Evolutionary conservation across 2,888 invertebrate species (phyloP), one percentile per base, ranked within the genome.

Genomic region (Micoletzkya japonica): DNA sequence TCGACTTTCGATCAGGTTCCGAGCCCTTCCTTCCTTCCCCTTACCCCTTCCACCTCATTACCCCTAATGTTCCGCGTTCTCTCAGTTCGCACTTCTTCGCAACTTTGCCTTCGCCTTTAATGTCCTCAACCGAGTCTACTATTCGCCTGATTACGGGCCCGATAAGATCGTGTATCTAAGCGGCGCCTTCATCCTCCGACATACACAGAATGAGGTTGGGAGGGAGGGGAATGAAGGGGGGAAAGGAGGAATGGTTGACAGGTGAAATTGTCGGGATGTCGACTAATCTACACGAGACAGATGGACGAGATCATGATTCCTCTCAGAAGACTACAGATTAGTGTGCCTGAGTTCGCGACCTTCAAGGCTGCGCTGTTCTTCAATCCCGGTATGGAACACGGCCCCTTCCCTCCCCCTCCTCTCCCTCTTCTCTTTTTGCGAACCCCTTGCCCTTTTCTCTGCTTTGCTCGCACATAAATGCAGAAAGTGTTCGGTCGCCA

Each of bases 241-340:
- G 20, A n/a, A 24, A 24, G 4, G 24, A n/a, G 50, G 4, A 50
- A 7, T 34, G 20, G n/a, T 17, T 58, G 70, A 34, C 71, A 78
- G 78, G 82, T 84, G 32, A 78, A 80, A 73, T 77, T 84, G 2
- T 83, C 84, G 17, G 84, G 84, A 44, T 84, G 84, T 71, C 76
- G 82, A 24, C 79, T 81, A 17, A 84, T 84, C 69, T 84, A 84
- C 74, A 82, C 83, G 30, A 72, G 84, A 50, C 84, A 84, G 68
- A 84, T 84, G 84, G 84, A 84, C 69, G 84, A 83, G 69, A 83
- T 84, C 59, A 83, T 84, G 84, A 76, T 84, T 49, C 84, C 84
- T 7, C 79, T 81, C 71, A 70, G 80, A 26, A 73, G 76, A 54
- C 64, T 81, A 52, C 77, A 82, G 49, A 76, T 84, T 58, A 73